Conservation (phyloP, 2,888 invertebrate species). For the Campoplex nolae region DNA sequence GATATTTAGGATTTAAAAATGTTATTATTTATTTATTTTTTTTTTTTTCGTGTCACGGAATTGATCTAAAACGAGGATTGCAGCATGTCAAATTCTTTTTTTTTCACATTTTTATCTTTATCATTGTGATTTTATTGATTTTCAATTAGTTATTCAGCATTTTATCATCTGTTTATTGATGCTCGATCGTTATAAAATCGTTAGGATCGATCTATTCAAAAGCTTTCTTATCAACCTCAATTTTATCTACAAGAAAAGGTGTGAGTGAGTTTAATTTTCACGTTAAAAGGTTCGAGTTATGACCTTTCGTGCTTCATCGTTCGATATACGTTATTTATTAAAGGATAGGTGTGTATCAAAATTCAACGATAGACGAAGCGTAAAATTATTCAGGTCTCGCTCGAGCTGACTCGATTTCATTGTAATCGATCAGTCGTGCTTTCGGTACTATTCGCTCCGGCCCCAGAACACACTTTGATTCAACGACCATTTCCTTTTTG, state of each 20-base stretch:
- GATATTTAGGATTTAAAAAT: not conserved
- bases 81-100: not conserved
- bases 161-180: not conserved
- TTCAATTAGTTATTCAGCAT: too few relatives aligned
- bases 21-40: not conserved
- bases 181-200: not conserved
- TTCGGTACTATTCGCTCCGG: slow-evolving; percentile 15
- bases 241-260: not conserved
- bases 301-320: slow-evolving; percentile 9
- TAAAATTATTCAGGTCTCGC: slow-evolving; percentile 73
- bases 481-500: slow-evolving; percentile 56
- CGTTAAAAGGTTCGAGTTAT: not conserved
- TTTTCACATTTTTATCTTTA: not conserved
- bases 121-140: not conserved
- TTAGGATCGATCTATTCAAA: not conserved
- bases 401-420: slow-evolving; percentile 67
- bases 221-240: not conserved
- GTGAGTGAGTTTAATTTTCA: not conserved
- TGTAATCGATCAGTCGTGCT: slow-evolving; percentile 67
- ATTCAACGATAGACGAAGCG: slow-evolving; percentile 67
- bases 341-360: slow-evolving; percentile 34
- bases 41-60: not conserved
- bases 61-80: not conserved
- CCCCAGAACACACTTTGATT: slow-evolving; percentile 43
- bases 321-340: slow-evolving; percentile 40